phyloP scores from a whole-genome alignment of 2,113 vertebrate genomes.

The Elephas maximus region DNA sequence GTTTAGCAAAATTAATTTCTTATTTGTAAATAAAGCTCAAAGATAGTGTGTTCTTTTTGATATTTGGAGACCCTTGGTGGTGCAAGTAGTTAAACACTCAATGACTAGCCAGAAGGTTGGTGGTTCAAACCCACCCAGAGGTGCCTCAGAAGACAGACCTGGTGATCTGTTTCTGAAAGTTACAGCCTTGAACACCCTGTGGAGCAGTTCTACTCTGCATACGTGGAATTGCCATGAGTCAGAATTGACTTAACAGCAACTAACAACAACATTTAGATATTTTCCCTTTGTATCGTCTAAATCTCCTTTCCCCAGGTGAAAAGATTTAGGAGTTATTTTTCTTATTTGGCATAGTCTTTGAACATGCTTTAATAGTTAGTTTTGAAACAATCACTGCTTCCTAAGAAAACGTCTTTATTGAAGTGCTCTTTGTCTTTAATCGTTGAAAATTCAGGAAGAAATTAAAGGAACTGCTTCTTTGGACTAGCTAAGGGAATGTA shows the following conservation, averaged over 20 bases:
- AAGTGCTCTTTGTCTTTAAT: constrained; percentile 35
- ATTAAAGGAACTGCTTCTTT: constrained; percentile 54
- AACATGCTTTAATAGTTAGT: constrained; percentile 32
- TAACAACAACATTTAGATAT: background rate
- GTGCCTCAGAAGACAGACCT: background rate
- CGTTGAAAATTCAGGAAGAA: constrained; percentile 32
- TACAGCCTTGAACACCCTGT: background rate
- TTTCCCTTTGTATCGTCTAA: constrained; percentile 28
- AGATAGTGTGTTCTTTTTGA: background rate
- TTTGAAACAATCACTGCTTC: constrained; percentile 61
- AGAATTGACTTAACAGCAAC: background rate
- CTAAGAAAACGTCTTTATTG: constrained; percentile 16
- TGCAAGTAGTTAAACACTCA: background rate
- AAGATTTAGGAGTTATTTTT: constrained; percentile 36
- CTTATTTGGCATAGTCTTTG: constrained; percentile 56
- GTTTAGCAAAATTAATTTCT: constrained; percentile 26
- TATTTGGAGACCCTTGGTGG: background rate
- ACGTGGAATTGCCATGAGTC: background rate
- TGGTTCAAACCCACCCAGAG: background rate
- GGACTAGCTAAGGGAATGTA: background rate
- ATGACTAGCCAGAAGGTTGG: background rate
- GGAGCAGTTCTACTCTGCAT: background rate
- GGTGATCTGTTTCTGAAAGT: background rate
- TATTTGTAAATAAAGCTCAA: background rate
- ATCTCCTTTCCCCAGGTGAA: constrained; percentile 5